These are phyloP conservation scores for Laticauda colubrina DNA, from an alignment of 2,113 vertebrate genomes.

Conservation along the genomic window DNA sequence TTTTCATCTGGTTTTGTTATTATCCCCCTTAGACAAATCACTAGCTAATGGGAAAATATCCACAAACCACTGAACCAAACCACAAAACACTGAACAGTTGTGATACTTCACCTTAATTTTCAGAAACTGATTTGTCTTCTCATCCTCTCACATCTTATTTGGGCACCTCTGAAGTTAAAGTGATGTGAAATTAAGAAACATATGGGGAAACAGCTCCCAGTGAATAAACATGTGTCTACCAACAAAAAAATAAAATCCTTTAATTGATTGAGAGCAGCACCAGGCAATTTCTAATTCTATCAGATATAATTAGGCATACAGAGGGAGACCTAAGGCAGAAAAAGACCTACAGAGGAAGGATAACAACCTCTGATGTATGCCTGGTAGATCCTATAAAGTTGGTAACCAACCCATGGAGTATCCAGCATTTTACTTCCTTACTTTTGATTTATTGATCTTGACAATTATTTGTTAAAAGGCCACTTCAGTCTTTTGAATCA, in stretches of 20 bases:
- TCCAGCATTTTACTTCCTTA: background rate
- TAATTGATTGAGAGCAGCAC: background rate
- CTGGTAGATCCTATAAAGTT: background rate
- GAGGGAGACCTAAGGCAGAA: background rate
- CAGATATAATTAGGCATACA: background rate
- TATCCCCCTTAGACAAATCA: background rate
- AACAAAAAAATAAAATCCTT: background rate
- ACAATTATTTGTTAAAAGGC: background rate
- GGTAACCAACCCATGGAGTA: background rate
- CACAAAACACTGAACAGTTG: background rate
- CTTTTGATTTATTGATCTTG: background rate
- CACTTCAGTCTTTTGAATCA: background rate
- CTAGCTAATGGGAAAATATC: background rate
- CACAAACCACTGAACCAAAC: background rate
- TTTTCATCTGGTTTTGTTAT: background rate
- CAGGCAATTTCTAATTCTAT: background rate
- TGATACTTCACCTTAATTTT: background rate
- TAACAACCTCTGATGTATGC: background rate
- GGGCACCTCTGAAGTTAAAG: background rate
- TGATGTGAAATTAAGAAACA: background rate
- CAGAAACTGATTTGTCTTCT: background rate
- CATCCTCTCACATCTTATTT: background rate
- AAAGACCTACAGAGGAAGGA: background rate
- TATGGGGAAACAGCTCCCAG: background rate
- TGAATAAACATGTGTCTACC: background rate